Evolutionary conservation across 2,797 vertebrate species (phyloP), one percentile per base, ranked within the genome.

Genomic region (Xiphophorus birchmanni): DNA sequence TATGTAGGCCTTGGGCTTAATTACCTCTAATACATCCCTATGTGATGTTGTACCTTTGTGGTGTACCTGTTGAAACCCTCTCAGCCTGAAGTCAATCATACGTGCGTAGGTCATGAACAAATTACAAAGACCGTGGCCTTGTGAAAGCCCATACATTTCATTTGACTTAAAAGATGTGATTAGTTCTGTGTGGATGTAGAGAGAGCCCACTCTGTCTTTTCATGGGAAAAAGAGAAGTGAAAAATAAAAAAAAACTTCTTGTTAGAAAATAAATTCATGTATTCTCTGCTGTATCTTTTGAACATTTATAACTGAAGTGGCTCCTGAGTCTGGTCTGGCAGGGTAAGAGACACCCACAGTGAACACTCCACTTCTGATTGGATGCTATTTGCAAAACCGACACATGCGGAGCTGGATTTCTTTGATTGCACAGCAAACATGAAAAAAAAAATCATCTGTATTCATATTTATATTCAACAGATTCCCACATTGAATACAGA

Each of bases 361-460:
- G 86, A 85, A 76, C 45, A 77, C 73, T 76, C 78, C 72, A 60
- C 79, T 78, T 89, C 82, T 88, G 84, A 86, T 86, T 89, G 90
- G 87, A 83, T 89, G 80, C 71, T 82, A 54, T 86, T 91, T 91
- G 87, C 76, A 50, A 75, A 82, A 84, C 60, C 21, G 47, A 80
- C 79, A 78, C 82, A 87, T 69, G 85, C 84, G 5, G 83, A 32
- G 72, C 71, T 1, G 2, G 11, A 75, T 86, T 45, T 58, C 69
- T 91, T 87, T 91, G 89, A 94, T 90, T 89, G 88, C 79, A 13
- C 23, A 4, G 77, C 75, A 74, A 90, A 82, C 5, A 18, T 40
- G 50, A 73, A 78, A 58, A 47, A 73, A 71, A 71, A 42, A 75
- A 74, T 88, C 80, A 89, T 91, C 73, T 73, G 81, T 88, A 90